A percentile compares a stretch with the other conserved stretches of the same genome.
phyloP scores from a whole-genome alignment of 2,888 invertebrate species.

The Hymenopus coronatus region DNA sequence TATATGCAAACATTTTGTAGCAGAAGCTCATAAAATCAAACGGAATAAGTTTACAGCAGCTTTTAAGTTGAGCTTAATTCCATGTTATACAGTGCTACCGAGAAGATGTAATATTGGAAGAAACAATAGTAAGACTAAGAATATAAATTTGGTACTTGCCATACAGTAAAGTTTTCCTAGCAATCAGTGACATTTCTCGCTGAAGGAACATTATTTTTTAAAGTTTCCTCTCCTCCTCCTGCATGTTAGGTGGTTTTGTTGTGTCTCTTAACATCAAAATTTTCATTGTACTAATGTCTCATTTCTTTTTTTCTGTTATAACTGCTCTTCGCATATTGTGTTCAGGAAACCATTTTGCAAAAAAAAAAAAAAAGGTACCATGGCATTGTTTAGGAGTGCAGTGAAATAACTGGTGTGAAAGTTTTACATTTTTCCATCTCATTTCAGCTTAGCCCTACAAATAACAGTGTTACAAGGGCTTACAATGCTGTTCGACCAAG shows the following conservation, averaged over 20 bases:
- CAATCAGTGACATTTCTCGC: too few species aligned
- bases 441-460: constrained; percentile 42
- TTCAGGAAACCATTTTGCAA: neutral
- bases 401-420: constrained; percentile 20
- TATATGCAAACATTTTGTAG: too few species aligned
- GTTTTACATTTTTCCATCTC: constrained; percentile 36
- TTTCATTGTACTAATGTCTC: neutral
- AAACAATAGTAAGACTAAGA: too few species aligned
- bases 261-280: neutral
- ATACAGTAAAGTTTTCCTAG: too few species aligned
- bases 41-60: too few species aligned
- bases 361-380: neutral
- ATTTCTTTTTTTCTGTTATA: neutral
- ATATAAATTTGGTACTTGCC: too few species aligned
- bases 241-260: neutral
- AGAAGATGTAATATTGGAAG: too few species aligned
- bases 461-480: constrained; percentile 34
- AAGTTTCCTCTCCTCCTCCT: neutral
- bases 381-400: neutral
- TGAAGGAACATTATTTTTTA: too few species aligned
- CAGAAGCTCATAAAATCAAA: too few species aligned
- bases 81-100: too few species aligned
- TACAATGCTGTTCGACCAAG: constrained; percentile 27
- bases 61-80: too few species aligned
- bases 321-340: neutral